Evolutionary conservation across 1,140 invertebrate genomes (phyloP).

Genomic region (Aphaenogaster floridana): DNA sequence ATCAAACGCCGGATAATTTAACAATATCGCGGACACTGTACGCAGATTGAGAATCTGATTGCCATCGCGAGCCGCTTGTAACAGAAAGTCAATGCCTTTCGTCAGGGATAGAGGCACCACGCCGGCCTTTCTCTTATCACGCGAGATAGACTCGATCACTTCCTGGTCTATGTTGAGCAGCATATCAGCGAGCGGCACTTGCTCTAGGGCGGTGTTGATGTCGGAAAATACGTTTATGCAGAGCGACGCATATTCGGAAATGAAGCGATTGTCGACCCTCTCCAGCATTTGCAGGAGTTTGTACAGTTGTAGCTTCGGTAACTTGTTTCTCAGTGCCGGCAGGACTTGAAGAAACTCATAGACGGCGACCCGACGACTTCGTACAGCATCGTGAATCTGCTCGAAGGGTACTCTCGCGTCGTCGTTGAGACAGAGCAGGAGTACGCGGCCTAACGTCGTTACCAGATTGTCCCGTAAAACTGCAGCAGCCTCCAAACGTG

Average conservation of each 20-base stretch:
- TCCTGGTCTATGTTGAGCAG: conserved; percentile 12
- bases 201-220: not conserved
- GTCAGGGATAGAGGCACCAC: not conserved
- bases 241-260: conserved; percentile 60
- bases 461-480: conserved; percentile 53
- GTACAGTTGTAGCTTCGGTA: conserved; percentile 39
- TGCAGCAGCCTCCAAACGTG: conserved; percentile 53
- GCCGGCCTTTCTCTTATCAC: not conserved
- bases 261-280: conserved; percentile 25
- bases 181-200: conserved; percentile 9
- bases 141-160: conserved; percentile 1
- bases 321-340: conserved; percentile 22
- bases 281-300: conserved; percentile 62
- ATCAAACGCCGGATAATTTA: conserved; percentile 53
- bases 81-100: conserved; percentile 19
- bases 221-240: conserved; percentile 4
- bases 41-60: conserved; percentile 28
- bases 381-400: conserved; percentile 39
- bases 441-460: conserved; percentile 21
- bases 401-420: conserved; percentile 50
- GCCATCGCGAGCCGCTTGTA: conserved; percentile 17
- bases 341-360: conserved; percentile 54
- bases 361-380: conserved; percentile 29
- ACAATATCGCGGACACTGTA: conserved; percentile 22
- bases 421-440: conserved; percentile 54